phyloP scores from a whole-genome alignment of 2,888 invertebrate genomes.

The Erynnis tages region DNA sequence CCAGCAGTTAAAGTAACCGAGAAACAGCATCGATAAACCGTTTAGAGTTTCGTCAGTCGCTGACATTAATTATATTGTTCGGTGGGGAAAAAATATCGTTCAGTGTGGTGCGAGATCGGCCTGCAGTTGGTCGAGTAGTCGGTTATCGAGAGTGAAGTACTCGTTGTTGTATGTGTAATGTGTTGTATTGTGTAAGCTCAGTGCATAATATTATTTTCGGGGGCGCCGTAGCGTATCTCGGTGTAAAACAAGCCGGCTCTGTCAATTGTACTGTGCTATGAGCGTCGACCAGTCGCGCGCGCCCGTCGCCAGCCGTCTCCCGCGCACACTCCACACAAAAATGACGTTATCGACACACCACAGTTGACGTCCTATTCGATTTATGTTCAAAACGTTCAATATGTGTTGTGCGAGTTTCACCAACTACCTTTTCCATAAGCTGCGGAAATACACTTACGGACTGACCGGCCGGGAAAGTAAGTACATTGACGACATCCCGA shows the following conservation, averaged over 20 bases:
- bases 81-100: slow-evolving; percentile 65
- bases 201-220: slow-evolving; percentile 56
- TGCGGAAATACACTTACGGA: slow-evolving; percentile 77
- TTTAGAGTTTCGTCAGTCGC: slow-evolving; percentile 66
- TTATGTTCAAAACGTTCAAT: slow-evolving; percentile 45
- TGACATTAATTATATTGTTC: slow-evolving; percentile 66
- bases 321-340: slow-evolving; percentile 46
- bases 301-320: slow-evolving; percentile 39
- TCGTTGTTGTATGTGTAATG: slow-evolving; percentile 29
- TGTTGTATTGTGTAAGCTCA: slow-evolving; percentile 37
- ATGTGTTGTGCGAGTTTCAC: slow-evolving; percentile 74
- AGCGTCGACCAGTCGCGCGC: slow-evolving; percentile 55
- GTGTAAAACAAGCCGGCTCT: slow-evolving; percentile 40
- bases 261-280: slow-evolving; percentile 66
- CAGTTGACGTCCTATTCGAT: slow-evolving; percentile 42
- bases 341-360: slow-evolving; percentile 55
- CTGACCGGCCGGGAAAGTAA: slow-evolving; percentile 74
- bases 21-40: slow-evolving; percentile 29
- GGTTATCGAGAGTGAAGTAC: slow-evolving; percentile 22
- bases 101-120: slow-evolving; percentile 51
- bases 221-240: slow-evolving; percentile 46
- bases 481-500: slow-evolving; percentile 38
- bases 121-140: slow-evolving; percentile 40
- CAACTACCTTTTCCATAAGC: slow-evolving; percentile 72
- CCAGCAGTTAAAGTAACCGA: slow-evolving; percentile 15